Evolutionary conservation across 2,113 vertebrate genomes (phyloP).

Genomic region (Hucho hucho): DNA sequence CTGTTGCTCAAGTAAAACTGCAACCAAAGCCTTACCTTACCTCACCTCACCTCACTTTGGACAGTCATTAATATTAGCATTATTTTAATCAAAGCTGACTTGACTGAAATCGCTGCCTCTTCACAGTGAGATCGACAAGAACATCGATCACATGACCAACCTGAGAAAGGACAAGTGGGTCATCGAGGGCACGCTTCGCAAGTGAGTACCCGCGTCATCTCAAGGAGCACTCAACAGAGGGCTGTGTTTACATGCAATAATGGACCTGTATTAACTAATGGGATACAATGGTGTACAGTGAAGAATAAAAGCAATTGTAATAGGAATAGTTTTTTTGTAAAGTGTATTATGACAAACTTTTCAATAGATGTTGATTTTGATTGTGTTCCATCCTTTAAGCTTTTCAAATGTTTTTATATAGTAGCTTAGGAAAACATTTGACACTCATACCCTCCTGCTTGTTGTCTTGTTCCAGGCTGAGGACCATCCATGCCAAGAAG

Average conservation of each 20-base stretch:
- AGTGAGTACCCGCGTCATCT: slow-evolving; percentile 78
- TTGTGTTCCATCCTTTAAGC: no score
- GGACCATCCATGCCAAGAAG: slow-evolving; percentile 87
- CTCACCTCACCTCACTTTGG: no score
- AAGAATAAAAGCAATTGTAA: background rate
- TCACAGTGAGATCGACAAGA: slow-evolving; percentile 95
- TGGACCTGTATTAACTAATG: no score
- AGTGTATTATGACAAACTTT: no score
- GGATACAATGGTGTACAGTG: background rate
- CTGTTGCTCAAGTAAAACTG: background rate
- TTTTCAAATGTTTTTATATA: no score
- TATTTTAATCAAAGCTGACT: background rate
- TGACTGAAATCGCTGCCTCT: slow-evolving; percentile 27
- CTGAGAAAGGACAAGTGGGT: slow-evolving; percentile 94
- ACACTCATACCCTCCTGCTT: no score
- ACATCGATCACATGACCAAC: slow-evolving; percentile 95
- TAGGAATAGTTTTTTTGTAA: no score
- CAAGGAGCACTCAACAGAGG: background rate
- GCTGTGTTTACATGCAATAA: background rate
- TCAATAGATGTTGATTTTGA: no score
- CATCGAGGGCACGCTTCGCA: slow-evolving; percentile 92
- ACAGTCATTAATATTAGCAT: background rate
- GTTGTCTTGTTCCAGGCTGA: slow-evolving; percentile 74
- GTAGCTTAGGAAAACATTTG: background rate
- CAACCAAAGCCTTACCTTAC: background rate